Base-by-base conservation (phyloP, 2,888 invertebrate genomes). In the Acrocyrtus sp. region DNA sequence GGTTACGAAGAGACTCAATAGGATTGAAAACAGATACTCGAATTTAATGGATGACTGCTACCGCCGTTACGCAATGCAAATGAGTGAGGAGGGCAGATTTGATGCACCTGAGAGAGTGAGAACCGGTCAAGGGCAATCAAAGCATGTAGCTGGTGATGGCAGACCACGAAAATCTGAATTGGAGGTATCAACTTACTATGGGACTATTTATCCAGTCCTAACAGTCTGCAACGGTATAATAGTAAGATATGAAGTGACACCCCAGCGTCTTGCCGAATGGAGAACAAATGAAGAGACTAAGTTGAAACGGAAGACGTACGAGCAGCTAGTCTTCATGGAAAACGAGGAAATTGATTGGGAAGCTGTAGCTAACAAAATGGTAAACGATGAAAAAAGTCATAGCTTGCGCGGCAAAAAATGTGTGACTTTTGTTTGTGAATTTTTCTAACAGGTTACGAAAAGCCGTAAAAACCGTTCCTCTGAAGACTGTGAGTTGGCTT, bases 401-500 rank as follows among this genome's bases (percentile, higher is more conserved):
- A n/a, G n/a, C n/a, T n/a, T n/a, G n/a, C n/a, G n/a, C n/a, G n/a
- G n/a, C 22, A 27, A 48, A 39, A 45, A 17, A 3, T 4, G n/a
- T 45, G 21, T 12, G 57, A 39, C 8, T 34, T 34, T 39, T 45
- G 12, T 26, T n/a, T 22, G 4, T n/a, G 19, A 3, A 47, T 48
- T 60, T 45, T 47, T 3, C 3, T 24, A 43, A 12, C 50, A 78
- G 78, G 66, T 75, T 3, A 12, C 61, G 2, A 75, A 76, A 62
- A 77, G 77, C 4, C 62, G 75, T 5, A 80, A 80, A 27, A 26
- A 61, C 19, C 53, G 80, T 26, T 56, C 62, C n/a, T 60, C 66
- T 0, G 63, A 67, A n/a, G 78, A 80, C 39, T 80, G 80, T 58
- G 53, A 65, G 10, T 62, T 79, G 6, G 77, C 74, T 1, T 79